Conservation (phyloP, 2,888 invertebrate genomes). For the Blastobasis adustella region DNA sequence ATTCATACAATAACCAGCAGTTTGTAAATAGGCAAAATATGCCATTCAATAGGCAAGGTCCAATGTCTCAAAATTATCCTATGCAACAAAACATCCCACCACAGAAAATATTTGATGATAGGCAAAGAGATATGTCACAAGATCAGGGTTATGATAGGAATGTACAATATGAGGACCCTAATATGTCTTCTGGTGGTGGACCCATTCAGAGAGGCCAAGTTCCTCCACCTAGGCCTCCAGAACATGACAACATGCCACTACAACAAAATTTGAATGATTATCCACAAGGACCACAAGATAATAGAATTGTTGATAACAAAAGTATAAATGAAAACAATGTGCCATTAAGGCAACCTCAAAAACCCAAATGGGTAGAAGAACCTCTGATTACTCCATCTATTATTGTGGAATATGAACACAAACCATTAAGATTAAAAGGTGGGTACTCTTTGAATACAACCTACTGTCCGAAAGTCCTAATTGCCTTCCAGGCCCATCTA, state of each 20-base stretch:
- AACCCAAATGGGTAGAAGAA: conserved; percentile 54
- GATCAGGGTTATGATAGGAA: conserved; percentile 35
- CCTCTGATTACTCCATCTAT: conserved; percentile 71
- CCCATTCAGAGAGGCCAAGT: conserved; percentile 18
- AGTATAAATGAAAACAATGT: neutral
- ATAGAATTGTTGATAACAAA: conserved; percentile 5
- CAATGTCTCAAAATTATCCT: conserved; percentile 20
- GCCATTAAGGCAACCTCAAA: conserved; percentile 16
- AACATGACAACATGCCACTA: conserved; percentile 21
- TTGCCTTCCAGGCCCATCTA: too few relatives aligned
- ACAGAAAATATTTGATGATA: conserved; percentile 23
- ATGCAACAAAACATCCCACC: conserved; percentile 21
- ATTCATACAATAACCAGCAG: conserved; percentile 27
- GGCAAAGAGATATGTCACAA: conserved; percentile 20
- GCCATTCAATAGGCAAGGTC: conserved; percentile 22
- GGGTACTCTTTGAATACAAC: conserved; percentile 21
- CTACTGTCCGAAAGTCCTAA: too few relatives aligned
- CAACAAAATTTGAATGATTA: conserved; percentile 24
- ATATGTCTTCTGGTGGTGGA: conserved; percentile 12
- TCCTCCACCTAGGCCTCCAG: conserved; percentile 21
- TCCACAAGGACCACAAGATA: conserved; percentile 16
- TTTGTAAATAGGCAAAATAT: conserved; percentile 31
- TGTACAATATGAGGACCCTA: conserved; percentile 34
- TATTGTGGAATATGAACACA: conserved; percentile 83
- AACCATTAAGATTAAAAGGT: conserved; percentile 72